Conservation (phyloP, 53 echinoderm and acorn worm genomes). For the Henricia sp. region DNA sequence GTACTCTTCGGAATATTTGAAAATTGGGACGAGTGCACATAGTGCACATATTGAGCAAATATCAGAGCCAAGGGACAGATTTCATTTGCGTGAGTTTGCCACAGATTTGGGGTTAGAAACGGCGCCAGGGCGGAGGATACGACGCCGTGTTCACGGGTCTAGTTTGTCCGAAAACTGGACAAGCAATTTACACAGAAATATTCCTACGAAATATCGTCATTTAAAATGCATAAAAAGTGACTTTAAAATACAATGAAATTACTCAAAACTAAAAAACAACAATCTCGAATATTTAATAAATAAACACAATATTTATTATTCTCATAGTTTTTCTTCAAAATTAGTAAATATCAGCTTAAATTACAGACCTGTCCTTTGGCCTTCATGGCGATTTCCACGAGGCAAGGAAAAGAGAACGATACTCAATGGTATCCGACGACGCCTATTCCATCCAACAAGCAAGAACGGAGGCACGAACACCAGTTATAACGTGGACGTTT, state of each 20-base stretch:
- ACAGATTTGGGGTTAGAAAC: too few relatives aligned
- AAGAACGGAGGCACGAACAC: too few relatives aligned
- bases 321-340: background rate
- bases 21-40: too few relatives aligned
- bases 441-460: too few relatives aligned
- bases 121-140: too few relatives aligned
- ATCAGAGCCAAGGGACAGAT: too few relatives aligned
- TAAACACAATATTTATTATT: background rate
- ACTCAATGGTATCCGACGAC: slow-evolving; percentile 7
- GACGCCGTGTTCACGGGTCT: background rate
- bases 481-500: too few relatives aligned
- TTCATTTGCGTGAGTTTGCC: too few relatives aligned
- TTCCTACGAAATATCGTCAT: too few relatives aligned
- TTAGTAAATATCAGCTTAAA: background rate
- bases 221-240: background rate
- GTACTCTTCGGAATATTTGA: too few relatives aligned
- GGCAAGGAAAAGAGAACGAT: slow-evolving; percentile 69
- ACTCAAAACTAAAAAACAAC: background rate
- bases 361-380: slow-evolving; percentile 65
- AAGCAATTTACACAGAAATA: background rate
- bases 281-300: background rate
- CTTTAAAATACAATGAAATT: background rate
- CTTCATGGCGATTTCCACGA: slow-evolving; percentile 72
- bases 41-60: too few relatives aligned
- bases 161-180: slow-evolving; percentile 11